Evolutionary conservation across 2,113 vertebrate genomes (phyloP), one percentile per base, ranked within the genome.

Genomic region (Aphyosemion australe): DNA sequence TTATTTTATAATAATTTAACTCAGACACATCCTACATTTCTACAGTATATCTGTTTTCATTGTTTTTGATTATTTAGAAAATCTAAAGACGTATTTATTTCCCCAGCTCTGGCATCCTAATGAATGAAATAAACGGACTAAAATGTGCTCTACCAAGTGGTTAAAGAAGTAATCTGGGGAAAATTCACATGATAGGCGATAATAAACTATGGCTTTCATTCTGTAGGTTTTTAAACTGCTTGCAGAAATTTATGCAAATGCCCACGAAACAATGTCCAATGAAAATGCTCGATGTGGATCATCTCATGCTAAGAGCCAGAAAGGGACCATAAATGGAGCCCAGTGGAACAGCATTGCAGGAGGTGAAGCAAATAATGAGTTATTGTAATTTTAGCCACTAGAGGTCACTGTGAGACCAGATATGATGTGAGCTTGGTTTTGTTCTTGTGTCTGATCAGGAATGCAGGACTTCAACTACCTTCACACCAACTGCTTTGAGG

Each of bases 381-480:
- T 10, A 6, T 59, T 59, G 26, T n/a, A 1, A 26, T 1, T 13
- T 10, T 0, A 12, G 32, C 83, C 86, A 63, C 74, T 60, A 77
- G 85, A 73, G 65, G 76, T 3, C 52, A 8, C 61, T 57, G 55
- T 73, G 1, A 46, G 54, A 72, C 46, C 64, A 53, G 19, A 10
- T 45, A 32, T 39, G 53, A 55, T 6, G 2, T 26, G 21, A 26
- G 21, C 21, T 26, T 1, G 43, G 20, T 21, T 47, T 6, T 19
- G 41, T 12, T 50, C 55, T 51, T 45, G 9, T 42, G 4, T 64
- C 20, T 78, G 79, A 2, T 39, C 82, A 98, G 97, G 96, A 51
- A 99, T 99, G 96, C 94, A 96, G 69, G 97, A 99, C 91, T 98
- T 99, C 90, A 98, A 97, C 89, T 99, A 98, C 65, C 94, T 99